Conservation (phyloP, 2,113 vertebrate genomes). For the Mugil cephalus region DNA sequence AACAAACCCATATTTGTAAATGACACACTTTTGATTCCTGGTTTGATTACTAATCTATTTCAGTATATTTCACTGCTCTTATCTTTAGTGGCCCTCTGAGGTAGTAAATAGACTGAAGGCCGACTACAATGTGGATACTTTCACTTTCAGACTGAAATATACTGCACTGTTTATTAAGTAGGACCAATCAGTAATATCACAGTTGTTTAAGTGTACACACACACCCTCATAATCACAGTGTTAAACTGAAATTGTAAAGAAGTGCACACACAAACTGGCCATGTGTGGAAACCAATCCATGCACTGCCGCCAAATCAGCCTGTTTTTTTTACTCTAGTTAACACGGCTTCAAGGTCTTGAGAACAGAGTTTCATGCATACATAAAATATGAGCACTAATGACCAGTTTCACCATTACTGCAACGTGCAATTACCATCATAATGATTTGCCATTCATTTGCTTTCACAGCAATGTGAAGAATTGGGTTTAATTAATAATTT, state of each 20-base stretch:
- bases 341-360: conserved; percentile 57
- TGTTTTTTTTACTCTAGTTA: conserved; percentile 33
- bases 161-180: neutral
- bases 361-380: conserved; percentile 57
- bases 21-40: neutral
- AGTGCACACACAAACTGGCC: neutral
- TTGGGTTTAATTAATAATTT: conserved; percentile 80
- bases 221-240: neutral
- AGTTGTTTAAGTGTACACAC: neutral
- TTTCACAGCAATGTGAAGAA: conserved; percentile 72
- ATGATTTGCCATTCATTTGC: conserved; percentile 78
- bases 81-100: neutral
- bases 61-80: neutral
- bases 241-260: neutral
- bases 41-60: neutral
- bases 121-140: no score
- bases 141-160: neutral
- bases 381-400: conserved; percentile 82
- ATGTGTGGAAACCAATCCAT: conserved; percentile 4
- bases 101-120: no score
- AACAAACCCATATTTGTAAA: neutral
- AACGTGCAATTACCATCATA: conserved; percentile 79
- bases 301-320: neutral
- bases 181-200: no score
- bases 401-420: conserved; percentile 73